Percentiles rank a stretch among this genome's conserved stretches.
These are phyloP conservation scores for Aspiorhynchus laticeps DNA, from an alignment of 2,113 vertebrate genomes.

Conservation along the genomic window DNA sequence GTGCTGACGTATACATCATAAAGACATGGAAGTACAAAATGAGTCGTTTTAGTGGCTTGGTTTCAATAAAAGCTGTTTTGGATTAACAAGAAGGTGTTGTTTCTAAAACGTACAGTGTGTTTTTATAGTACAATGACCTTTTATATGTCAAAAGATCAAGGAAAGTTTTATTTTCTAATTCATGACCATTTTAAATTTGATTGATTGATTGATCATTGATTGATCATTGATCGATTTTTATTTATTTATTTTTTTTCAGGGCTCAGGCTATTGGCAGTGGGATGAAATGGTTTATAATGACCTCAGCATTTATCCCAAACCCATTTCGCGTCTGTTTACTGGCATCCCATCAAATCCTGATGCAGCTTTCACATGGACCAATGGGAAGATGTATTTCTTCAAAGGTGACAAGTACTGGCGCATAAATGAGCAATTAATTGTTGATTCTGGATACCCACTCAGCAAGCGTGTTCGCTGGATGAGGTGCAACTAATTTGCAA, in stretches of 20 bases:
- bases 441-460: constrained; percentile 81
- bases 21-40: no score
- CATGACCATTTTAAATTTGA: neutral
- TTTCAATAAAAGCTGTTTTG: neutral
- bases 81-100: neutral
- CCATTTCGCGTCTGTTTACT: constrained; percentile 78
- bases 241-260: constrained; percentile 56
- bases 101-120: neutral
- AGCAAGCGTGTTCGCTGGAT: constrained; percentile 81
- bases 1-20: no score
- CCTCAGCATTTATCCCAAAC: constrained; percentile 78
- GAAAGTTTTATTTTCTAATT: neutral
- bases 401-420: constrained; percentile 85
- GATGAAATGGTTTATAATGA: constrained; percentile 78
- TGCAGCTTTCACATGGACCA: constrained; percentile 83
- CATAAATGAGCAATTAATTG: constrained; percentile 75
- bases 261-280: constrained; percentile 83
- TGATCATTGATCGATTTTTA: no score
- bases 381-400: constrained; percentile 84
- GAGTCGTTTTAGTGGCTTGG: neutral
- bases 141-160: neutral
- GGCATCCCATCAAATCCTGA: constrained; percentile 76
- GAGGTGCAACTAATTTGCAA: constrained; percentile 70
- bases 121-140: neutral
- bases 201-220: neutral